Evolutionary conservation across 2,797 vertebrate species (phyloP), one percentile per base, ranked within the genome.

Genomic region (Siniperca undulata): DNA sequence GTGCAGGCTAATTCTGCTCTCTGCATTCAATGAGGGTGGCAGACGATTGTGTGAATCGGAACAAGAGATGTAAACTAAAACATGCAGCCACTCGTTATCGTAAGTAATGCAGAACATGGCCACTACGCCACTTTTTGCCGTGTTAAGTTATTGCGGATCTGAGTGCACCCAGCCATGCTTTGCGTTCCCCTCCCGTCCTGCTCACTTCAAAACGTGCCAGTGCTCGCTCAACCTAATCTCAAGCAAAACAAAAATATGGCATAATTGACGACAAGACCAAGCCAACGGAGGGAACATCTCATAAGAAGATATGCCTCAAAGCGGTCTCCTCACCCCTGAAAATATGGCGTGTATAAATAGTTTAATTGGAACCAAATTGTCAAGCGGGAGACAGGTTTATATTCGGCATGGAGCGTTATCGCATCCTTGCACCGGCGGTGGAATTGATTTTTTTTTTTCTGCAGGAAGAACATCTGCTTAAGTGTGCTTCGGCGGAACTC

Each of bases 341-440:
- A 93, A 93, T 82, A 87, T 69, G 85, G 73, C 75, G 16, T 80
- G 86, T 87, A 92, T 93, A 93, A 95, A 95, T 92, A 92, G 85
- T 88, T 89, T 93, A 94, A 94, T 94, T 94, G 89, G 92, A 94
- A 92, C 87, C 81, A 90, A 92, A 93, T 93, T 90, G 89, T 93
- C 88, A 92, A 89, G 92, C 48, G 14, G 86, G 78, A 91, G 92
- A 92, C 90, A 88, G 92, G 88, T 95, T 92, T 89, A 90, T 89
- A 92, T 87, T 83, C 77, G 58, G 81, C 53, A 74, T 84, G 83
- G 74, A 83, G 89, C 48, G 85, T 91, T 93, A 93, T 93, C 92
- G 56, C 92, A 89, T 86, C 89, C 89, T 71, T 71, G 89, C 92
- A 93, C 91, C 67, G 84, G 81, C 67, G 82, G 82, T 84, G 88